Conservation (phyloP, 2,113 vertebrate species). For the Oryzias woworae region DNA sequence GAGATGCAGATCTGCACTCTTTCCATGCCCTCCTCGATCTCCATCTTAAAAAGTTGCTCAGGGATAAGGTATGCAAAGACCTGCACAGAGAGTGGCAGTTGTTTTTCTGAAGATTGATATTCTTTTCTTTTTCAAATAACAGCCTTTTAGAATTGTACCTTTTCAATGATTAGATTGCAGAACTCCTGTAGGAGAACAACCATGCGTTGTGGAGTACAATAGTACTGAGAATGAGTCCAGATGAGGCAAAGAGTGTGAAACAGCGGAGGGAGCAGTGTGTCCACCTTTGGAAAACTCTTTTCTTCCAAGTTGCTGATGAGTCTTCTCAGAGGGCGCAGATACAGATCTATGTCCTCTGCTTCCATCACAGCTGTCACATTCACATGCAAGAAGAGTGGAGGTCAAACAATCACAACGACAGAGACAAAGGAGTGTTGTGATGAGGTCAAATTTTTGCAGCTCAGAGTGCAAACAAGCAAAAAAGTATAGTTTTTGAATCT, state of each 20-base stretch:
- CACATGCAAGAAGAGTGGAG: conserved; percentile 4
- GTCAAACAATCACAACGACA: not conserved
- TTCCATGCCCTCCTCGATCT: conserved; percentile 76
- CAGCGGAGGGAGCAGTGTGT: conserved; percentile 78
- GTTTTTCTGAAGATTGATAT: not conserved
- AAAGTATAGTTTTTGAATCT: no score
- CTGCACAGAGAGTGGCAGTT: conserved; percentile 44
- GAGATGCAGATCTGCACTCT: conserved; percentile 68
- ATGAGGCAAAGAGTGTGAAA: conserved; percentile 88
- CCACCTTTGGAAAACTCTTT: conserved; percentile 72
- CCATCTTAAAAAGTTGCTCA: conserved; percentile 82
- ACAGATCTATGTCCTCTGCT: conserved; percentile 72
- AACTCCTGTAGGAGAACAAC: conserved; percentile 85
- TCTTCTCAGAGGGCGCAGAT: conserved; percentile 72
- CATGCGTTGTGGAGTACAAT: conserved; percentile 77
- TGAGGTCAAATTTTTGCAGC: no score
- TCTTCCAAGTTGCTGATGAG: conserved; percentile 74
- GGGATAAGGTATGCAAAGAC: conserved; percentile 74
- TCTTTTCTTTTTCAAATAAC: not conserved
- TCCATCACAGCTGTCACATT: conserved; percentile 67
- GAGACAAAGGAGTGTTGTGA: no score
- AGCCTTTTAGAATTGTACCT: conserved; percentile 61
- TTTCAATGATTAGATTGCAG: conserved; percentile 87
- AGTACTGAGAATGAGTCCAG: conserved; percentile 85
- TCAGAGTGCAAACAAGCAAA: no score